phyloP scores from a whole-genome alignment of 2,113 vertebrate genomes.

The Carassius gibelio region DNA sequence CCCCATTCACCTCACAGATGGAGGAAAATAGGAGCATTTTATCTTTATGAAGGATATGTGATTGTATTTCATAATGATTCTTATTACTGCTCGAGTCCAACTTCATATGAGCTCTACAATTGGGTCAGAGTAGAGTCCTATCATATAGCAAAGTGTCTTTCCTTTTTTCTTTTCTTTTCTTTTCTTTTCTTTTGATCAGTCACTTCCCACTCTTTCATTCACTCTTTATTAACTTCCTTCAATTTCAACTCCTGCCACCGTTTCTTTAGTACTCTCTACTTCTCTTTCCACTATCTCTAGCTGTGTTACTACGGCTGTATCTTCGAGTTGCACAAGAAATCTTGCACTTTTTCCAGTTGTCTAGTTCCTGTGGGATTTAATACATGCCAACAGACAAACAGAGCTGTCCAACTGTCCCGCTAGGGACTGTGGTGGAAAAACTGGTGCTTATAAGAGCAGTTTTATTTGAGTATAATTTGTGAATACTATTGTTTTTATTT shows the following conservation, averaged over 20 bases:
- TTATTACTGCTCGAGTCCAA: slow-evolving; percentile 27
- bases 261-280: not conserved
- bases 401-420: no score
- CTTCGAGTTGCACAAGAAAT: not conserved
- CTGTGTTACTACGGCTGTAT: not conserved
- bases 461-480: no score
- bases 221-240: not conserved
- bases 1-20: slow-evolving; percentile 23
- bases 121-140: slow-evolving; percentile 32
- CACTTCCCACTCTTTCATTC: not conserved
- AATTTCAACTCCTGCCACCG: not conserved
- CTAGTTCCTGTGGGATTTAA: not conserved
- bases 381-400: not conserved
- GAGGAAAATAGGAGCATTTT: slow-evolving; percentile 3
- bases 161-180: not conserved
- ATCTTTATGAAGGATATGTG: not conserved
- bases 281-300: not conserved
- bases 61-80: slow-evolving; percentile 47
- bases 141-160: not conserved
- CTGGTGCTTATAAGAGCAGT: no score
- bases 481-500: no score
- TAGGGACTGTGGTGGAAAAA: no score
- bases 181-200: not conserved
- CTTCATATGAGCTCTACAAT: slow-evolving; percentile 17
- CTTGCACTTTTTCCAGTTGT: not conserved